Percentiles rank a stretch among this genome's conserved stretches.
Conservation (phyloP, 2,797 vertebrate species). For the Molossus molossus region DNA sequence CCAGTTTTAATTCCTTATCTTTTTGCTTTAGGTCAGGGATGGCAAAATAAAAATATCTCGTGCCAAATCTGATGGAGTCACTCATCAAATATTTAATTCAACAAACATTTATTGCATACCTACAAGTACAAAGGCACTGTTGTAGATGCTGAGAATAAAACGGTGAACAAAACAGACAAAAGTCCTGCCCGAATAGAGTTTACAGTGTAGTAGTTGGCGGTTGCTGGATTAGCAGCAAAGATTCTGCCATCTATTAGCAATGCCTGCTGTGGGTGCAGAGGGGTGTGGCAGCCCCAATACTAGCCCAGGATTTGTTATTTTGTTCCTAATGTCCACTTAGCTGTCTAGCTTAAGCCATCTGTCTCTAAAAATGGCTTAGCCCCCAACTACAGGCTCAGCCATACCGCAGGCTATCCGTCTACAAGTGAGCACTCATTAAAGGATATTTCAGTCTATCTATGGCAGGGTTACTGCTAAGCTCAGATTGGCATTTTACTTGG, state of each 20-base stretch:
- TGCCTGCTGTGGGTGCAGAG: not conserved
- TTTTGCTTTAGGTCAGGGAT: constrained; percentile 46
- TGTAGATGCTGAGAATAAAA: not conserved
- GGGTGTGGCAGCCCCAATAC: not conserved
- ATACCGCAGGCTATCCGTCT: not conserved
- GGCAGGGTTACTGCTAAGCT: not conserved
- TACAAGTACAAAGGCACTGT: not conserved
- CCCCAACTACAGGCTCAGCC: not conserved
- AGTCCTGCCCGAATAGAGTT: not conserved
- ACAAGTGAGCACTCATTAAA: not conserved
- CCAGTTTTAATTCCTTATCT: constrained; percentile 18
- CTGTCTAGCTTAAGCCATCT: not conserved
- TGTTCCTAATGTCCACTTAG: not conserved
- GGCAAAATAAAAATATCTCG: constrained; percentile 7
- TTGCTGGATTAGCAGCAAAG: not conserved
- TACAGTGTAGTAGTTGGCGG: not conserved
- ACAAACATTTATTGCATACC: constrained; percentile 23
- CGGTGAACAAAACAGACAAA: not conserved
- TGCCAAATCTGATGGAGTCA: not conserved
- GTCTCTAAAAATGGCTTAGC: constrained; percentile 17
- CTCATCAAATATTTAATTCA: constrained; percentile 53
- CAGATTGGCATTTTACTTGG: not conserved
- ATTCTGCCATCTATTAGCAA: constrained; percentile 22
- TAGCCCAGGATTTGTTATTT: constrained; percentile 16
- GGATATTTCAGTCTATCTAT: not conserved